Conservation (phyloP, 2,888 invertebrate species). For the Archaeoteleia sp. region DNA sequence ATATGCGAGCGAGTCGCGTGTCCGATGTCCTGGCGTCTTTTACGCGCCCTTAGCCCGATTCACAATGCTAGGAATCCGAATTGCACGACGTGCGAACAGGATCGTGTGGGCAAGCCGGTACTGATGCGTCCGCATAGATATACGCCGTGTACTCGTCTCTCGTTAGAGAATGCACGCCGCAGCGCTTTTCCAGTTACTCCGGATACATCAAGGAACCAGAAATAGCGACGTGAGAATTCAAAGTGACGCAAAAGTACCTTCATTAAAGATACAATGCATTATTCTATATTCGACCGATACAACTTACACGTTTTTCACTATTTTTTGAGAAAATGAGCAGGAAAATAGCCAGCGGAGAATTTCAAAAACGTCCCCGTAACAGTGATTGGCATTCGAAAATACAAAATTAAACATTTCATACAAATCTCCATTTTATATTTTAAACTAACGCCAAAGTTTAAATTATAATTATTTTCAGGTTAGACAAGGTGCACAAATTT, state of each 20-base stretch:
- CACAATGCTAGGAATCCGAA: constrained; percentile 60
- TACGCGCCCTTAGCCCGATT: constrained; percentile 47
- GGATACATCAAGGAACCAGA: constrained; percentile 33
- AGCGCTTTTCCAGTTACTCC: constrained; percentile 30
- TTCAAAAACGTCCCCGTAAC: no score
- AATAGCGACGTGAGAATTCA: constrained; percentile 22
- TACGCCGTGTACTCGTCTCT: constrained; percentile 46
- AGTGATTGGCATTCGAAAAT: no score
- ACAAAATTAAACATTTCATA: no score
- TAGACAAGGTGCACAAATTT: no score
- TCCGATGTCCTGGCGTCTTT: constrained; percentile 63
- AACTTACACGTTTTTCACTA: no score
- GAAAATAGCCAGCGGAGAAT: no score
- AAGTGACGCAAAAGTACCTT: constrained; percentile 24
- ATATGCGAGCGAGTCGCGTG: constrained; percentile 70
- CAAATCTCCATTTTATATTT: no score
- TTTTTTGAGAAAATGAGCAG: no score
- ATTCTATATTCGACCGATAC: no score
- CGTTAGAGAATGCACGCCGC: constrained; percentile 41
- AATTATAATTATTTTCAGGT: no score
- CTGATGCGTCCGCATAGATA: constrained; percentile 55
- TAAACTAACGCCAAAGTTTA: no score
- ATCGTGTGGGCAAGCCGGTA: constrained; percentile 48
- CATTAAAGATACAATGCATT: no score
- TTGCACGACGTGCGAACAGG: constrained; percentile 53